phyloP scores from a whole-genome alignment of 2,797 vertebrate species.

The Sitta carolinensis region DNA sequence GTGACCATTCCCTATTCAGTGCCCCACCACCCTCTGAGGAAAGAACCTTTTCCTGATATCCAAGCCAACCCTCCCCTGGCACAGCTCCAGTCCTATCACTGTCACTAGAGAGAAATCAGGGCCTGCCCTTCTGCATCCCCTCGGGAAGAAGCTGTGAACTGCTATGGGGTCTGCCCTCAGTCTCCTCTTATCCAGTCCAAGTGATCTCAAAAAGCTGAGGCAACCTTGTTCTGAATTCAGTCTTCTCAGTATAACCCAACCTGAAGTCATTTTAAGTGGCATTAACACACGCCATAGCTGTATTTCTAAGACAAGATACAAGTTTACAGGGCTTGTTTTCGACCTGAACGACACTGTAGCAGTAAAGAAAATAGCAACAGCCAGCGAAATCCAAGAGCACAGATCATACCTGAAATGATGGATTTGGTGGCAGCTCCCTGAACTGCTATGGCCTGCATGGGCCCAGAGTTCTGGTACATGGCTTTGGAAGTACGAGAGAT shows the following conservation, averaged over 20 bases:
- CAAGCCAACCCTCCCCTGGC: background rate
- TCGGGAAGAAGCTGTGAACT: background rate
- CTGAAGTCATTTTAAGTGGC: background rate
- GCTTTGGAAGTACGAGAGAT: conserved; percentile 97
- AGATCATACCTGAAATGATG: conserved; percentile 72
- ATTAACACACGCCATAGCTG: background rate
- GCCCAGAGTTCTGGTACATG: conserved; percentile 90
- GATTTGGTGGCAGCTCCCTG: conserved; percentile 82
- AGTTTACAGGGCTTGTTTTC: background rate
- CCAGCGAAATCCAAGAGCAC: background rate
- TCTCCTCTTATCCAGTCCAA: background rate
- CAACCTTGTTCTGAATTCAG: background rate
- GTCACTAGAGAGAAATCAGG: background rate
- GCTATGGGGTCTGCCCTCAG: background rate
- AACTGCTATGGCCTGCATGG: conserved; percentile 87
- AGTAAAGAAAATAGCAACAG: background rate
- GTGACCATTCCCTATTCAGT: background rate
- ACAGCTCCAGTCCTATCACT: background rate
- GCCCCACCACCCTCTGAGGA: background rate
- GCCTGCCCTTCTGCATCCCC: background rate
- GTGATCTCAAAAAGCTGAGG: background rate
- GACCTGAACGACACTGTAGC: background rate
- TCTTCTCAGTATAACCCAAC: background rate
- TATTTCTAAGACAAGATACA: background rate
- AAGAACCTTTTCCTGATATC: background rate